Base-by-base conservation (phyloP, 1,140 invertebrate species). In the Halyomorpha halys region DNA sequence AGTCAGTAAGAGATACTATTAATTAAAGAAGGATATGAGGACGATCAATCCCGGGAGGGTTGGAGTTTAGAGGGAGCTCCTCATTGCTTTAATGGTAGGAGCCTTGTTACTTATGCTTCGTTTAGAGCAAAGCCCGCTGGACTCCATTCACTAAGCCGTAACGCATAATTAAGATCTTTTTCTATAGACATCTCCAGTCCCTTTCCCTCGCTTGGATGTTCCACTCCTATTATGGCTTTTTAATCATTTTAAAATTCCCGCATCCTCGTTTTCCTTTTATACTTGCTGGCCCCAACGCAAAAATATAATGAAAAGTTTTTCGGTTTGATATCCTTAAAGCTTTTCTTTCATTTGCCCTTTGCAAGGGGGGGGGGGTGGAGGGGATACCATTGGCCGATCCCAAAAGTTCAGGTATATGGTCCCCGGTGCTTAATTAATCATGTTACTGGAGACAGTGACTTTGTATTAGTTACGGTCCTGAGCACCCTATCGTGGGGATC, bases 251-350 rank as follows among this genome's bases (percentile, higher is more conserved):
- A 56, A 56, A 56, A 56, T 56, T 56, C 53, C 23, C 53, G 23
- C 53, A 56, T 56, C 53, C 53, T 56, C 53, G 53, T 56, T 56
- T 56, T 56, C 23, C 53, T 56, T 56, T 25, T 56, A 56, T 56
- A 23, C 53, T 56, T 25, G 19, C 53, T n/a, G 23, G 53, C 53
- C 23, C 53, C 23, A 56, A 56, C 53, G 23, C 19, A 56, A 25
- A 56, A 56, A 56, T 56, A 56, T 56, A 56, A 56, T 56, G 53
- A 56, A 56, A 56, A 56, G 19, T 56, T 56, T 56, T 56, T 56
- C 53, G 23, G 53, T 23, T 23, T 25, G 53, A 19, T 56, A 23
- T 56, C 53, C 53, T 19, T 56, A 25, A 56, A 56, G 53, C 23
- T 25, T 56, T 21, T 56, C 53, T 56, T 56, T 56, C 53, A 56